A percentile compares a stretch with the other conserved stretches of the same genome.
Conservation (phyloP, 30 jellyfish, hydroid and myxozoan species). For the Euphysa ruthae region DNA sequence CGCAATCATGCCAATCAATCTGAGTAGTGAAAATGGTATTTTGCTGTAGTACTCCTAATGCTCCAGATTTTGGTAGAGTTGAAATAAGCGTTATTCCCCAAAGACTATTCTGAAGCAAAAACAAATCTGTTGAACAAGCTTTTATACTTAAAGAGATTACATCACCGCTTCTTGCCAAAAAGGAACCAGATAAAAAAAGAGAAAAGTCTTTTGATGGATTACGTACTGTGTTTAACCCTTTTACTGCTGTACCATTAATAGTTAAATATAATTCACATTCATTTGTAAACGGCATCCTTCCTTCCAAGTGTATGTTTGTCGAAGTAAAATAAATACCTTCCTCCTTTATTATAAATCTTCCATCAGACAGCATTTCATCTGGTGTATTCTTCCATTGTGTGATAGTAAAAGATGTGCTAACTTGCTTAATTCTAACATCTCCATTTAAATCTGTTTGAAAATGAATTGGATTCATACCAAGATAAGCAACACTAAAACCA, state of each 20-base stretch:
- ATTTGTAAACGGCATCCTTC: neutral
- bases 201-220: conserved; percentile 40
- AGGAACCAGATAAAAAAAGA: conserved; percentile 70
- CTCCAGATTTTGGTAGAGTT: conserved; percentile 9
- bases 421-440: neutral
- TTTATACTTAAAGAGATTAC: neutral
- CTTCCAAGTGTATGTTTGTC: conserved; percentile 40
- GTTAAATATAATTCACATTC: conserved; percentile 14
- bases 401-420: neutral
- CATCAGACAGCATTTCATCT: neutral
- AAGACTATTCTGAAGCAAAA: conserved; percentile 40
- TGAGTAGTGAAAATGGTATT: neutral
- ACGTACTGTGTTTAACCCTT: conserved; percentile 35
- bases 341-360: conserved; percentile 17
- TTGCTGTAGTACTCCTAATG: conserved; percentile 7
- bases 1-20: conserved; percentile 17
- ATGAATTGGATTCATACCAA: conserved; percentile 39
- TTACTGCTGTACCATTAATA: conserved; percentile 24
- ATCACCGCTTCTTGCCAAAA: conserved; percentile 39
- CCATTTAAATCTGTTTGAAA: neutral
- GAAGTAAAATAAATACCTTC: conserved; percentile 70
- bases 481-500: conserved; percentile 61
- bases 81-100: conserved; percentile 71
- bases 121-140: conserved; percentile 14
- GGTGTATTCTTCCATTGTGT: neutral